A percentile compares a stretch with the other conserved stretches of the same genome.
Evolutionary conservation across 2,888 invertebrate genomes (phyloP).

Genomic region (Lasioglossum morio): DNA sequence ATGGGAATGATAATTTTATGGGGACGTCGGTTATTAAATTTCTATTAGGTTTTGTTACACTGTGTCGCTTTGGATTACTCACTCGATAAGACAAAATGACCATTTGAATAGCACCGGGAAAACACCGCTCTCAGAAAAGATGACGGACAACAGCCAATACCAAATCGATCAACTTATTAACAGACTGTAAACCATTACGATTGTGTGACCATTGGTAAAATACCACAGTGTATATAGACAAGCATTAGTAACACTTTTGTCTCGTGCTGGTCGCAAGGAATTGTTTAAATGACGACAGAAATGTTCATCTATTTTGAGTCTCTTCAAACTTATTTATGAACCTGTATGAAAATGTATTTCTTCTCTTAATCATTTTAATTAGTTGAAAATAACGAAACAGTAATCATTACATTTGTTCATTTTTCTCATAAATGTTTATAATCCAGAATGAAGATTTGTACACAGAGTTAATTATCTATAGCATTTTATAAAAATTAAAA

Average conservation of each 20-base stretch:
- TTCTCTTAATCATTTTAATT: background rate
- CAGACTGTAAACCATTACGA: background rate
- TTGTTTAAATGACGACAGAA: background rate
- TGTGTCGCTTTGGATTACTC: background rate
- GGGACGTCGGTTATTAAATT: background rate
- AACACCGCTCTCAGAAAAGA: background rate
- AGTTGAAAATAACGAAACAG: background rate
- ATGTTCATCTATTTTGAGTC: background rate
- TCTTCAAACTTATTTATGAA: background rate
- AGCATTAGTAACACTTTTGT: background rate
- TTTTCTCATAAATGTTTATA: too few relatives aligned
- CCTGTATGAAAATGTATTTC: background rate
- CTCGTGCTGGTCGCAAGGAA: background rate
- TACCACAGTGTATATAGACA: background rate
- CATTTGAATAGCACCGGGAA: background rate
- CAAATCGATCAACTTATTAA: background rate
- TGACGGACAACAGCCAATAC: background rate
- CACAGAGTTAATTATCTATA: background rate
- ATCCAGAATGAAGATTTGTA: too few relatives aligned
- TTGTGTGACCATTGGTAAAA: background rate
- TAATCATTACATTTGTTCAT: too few relatives aligned
- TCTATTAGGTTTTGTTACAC: background rate
- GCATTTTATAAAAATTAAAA: background rate
- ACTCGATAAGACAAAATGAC: background rate
- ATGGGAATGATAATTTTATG: background rate